phyloP scores from a whole-genome alignment of 1,140 invertebrate species.

The Aphis craccivora region DNA sequence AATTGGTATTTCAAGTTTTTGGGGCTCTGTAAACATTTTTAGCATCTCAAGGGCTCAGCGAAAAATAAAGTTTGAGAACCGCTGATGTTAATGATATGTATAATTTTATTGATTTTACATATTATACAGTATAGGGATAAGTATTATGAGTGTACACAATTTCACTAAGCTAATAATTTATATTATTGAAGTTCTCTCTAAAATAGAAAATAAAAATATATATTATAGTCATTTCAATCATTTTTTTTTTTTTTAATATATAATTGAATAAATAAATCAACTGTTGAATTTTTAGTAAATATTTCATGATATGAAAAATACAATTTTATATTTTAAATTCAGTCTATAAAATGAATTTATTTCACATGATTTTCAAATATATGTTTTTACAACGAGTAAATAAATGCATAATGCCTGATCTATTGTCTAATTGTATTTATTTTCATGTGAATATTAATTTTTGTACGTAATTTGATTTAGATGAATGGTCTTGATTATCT shows the following conservation, averaged over 20 bases:
- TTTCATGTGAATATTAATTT: background rate
- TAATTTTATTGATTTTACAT: background rate
- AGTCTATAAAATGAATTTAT: background rate
- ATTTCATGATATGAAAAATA: background rate
- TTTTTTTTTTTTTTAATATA: background rate
- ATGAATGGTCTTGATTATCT: conserved; percentile 38
- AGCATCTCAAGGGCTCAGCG: no score
- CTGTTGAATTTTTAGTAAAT: background rate
- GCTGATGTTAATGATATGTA: no score
- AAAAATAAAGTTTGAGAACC: no score
- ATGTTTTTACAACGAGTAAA: background rate
- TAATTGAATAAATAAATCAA: background rate
- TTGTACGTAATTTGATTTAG: conserved; percentile 32
- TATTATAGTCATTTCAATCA: no score
- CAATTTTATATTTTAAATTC: background rate
- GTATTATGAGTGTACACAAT: no score
- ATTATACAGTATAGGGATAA: background rate
- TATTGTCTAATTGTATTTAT: background rate
- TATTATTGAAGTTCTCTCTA: background rate
- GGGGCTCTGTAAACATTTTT: no score
- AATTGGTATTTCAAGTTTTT: no score
- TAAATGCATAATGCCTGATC: background rate
- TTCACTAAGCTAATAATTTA: background rate
- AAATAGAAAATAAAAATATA: background rate
- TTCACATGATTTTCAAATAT: background rate